Evolutionary conservation across 2,888 invertebrate genomes (phyloP).

Genomic region (Actias luna): DNA sequence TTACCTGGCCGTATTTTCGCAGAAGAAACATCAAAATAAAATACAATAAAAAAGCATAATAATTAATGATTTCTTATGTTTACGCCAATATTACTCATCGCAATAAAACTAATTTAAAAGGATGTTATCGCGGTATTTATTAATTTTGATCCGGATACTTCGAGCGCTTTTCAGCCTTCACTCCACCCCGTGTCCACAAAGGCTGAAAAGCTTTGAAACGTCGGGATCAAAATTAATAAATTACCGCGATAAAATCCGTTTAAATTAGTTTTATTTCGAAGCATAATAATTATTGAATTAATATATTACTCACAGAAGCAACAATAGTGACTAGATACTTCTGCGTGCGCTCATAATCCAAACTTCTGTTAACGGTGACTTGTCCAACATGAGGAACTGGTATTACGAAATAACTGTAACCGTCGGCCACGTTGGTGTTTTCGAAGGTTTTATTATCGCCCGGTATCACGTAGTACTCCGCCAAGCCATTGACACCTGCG

Average conservation of each 20-base stretch:
- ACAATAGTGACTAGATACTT: slow-evolving; percentile 93
- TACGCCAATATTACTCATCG: too few species aligned
- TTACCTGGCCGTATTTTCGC: too few species aligned
- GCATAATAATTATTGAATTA: neutral
- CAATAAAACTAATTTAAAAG: too few species aligned
- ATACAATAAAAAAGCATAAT: neutral
- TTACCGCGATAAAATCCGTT: too few species aligned
- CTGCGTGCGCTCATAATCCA: slow-evolving; percentile 94
- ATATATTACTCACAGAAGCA: slow-evolving; percentile 87
- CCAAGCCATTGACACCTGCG: slow-evolving; percentile 92
- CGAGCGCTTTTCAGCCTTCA: too few species aligned
- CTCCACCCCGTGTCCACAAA: too few species aligned
- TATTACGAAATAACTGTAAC: slow-evolving; percentile 91
- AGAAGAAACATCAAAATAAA: neutral
- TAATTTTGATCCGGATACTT: too few species aligned
- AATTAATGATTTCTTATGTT: neutral
- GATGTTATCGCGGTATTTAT: too few species aligned
- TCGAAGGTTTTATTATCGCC: slow-evolving; percentile 76
- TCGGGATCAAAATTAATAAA: too few species aligned
- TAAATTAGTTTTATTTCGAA: neutral
- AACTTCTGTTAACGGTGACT: slow-evolving; percentile 91
- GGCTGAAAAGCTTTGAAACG: too few species aligned
- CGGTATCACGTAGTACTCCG: slow-evolving; percentile 92
- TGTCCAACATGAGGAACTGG: slow-evolving; percentile 94
- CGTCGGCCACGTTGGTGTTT: slow-evolving; percentile 85